These are phyloP conservation scores for Caranx melampygus DNA, from an alignment of 2,113 vertebrate species.

Conservation along the genomic window DNA sequence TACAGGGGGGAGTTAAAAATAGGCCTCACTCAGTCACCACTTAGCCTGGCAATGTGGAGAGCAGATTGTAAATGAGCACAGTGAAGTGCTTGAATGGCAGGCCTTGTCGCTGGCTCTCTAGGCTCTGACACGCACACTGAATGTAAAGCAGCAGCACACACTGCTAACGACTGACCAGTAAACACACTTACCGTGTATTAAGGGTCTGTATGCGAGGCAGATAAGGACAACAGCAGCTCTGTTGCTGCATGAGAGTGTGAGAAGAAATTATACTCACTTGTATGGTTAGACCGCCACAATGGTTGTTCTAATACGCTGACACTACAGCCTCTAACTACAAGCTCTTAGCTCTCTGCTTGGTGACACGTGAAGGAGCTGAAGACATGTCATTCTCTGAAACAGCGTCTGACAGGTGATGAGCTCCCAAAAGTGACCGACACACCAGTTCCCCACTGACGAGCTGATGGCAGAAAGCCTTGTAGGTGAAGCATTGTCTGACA, in stretches of 20 bases:
- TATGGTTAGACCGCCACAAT: neutral
- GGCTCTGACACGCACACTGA: constrained; percentile 59
- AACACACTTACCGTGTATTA: constrained; percentile 53
- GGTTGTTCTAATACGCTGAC: neutral
- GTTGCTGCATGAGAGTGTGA: neutral
- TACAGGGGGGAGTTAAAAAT: constrained; percentile 77
- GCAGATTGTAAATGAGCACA: constrained; percentile 79
- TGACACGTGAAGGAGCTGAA: neutral
- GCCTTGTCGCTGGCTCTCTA: constrained; percentile 66
- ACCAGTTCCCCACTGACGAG: constrained; percentile 4
- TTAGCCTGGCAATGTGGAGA: constrained; percentile 76
- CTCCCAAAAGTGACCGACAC: constrained; percentile 18
- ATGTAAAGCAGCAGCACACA: constrained; percentile 68
- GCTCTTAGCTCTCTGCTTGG: neutral
- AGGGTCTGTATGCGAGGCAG: constrained; percentile 32
- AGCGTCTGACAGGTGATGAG: constrained; percentile 37
- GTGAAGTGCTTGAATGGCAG: constrained; percentile 80
- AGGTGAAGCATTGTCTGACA: constrained; percentile 27
- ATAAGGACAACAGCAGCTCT: constrained; percentile 50
- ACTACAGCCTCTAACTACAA: neutral
- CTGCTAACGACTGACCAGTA: constrained; percentile 41
- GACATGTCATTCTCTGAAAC: constrained; percentile 16
- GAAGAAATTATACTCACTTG: neutral
- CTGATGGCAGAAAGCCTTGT: constrained; percentile 4
- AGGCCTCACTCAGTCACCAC: constrained; percentile 80